A percentile compares a stretch with the other conserved stretches of the same genome.
These are phyloP conservation scores for Synergus gifuensis DNA, from an alignment of 2,888 invertebrate species.

Conservation along the genomic window DNA sequence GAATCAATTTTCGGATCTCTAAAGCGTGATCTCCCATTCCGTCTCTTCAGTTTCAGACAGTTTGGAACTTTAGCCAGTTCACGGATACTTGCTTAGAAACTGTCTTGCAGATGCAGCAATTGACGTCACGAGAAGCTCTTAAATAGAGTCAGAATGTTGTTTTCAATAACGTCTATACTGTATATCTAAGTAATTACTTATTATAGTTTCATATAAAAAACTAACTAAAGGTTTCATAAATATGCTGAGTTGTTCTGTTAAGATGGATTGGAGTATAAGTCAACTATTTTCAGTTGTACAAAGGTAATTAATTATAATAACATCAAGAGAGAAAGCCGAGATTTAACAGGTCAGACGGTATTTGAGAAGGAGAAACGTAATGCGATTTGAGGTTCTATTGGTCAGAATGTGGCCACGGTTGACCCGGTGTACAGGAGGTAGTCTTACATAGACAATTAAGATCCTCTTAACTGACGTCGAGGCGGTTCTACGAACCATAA, in stretches of 20 bases:
- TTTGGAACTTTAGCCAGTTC: conserved; percentile 36
- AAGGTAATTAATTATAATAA: background rate
- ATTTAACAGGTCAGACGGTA: background rate
- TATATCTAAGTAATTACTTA: background rate
- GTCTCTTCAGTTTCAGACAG: conserved; percentile 19
- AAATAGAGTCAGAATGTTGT: background rate
- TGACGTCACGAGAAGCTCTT: conserved; percentile 3
- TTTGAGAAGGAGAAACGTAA: conserved; percentile 42
- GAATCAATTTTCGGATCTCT: conserved; percentile 21
- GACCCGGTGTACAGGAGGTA: conserved; percentile 29
- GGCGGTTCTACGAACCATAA: background rate
- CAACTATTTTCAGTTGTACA: background rate
- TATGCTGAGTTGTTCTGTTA: too few species aligned
- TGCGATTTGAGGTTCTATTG: conserved; percentile 62
- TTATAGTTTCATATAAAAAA: background rate
- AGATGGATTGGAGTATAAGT: too few species aligned
- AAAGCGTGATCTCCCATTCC: background rate
- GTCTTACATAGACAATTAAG: background rate
- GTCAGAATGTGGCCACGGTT: conserved; percentile 58
- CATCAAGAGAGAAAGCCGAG: background rate
- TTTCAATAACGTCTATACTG: background rate
- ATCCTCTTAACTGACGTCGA: background rate
- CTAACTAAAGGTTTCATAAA: too few species aligned
- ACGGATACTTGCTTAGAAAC: conserved; percentile 33
- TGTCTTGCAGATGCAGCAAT: background rate